Base-by-base conservation (phyloP, 2,797 vertebrate genomes). In the Spinibarbus caldwelli region DNA sequence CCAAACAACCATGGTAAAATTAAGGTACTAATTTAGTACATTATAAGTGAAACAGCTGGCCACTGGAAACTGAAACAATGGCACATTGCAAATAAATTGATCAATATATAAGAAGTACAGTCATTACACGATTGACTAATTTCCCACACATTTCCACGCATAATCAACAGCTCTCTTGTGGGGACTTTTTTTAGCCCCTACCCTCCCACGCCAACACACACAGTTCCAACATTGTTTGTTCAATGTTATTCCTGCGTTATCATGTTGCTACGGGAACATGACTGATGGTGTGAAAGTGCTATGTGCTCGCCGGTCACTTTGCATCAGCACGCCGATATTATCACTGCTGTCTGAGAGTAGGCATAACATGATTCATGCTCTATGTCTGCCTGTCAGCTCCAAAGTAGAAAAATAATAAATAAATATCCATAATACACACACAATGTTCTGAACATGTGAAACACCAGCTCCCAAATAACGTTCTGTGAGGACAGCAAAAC, bases 161-260 rank as follows among this genome's bases (percentile, higher is more conserved):
- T 86, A 85, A 87, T 88, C 83, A 86, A 38, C 57, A 64, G 68
- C 71, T 78, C 62, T 85, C 73, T 68, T n/a, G 23, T 34, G 67
- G 52, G 77, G 67, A 67, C 80, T 89, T 88, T 89, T 90, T 88
- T 87, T 89, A 91, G 87, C 59, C 31, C 7, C 57, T 75, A 70
- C 79, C 83, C 75, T 88, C 88, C 88, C 79, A 77, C 75, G 19
- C 66, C 80, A 81, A 83, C 34, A 86, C n/a, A n/a, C 80, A 81
- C 68, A 72, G 85, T 75, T 88, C 76, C 79, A 82, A 77, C 81
- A 86, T 84, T 90, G 89, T 90, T 89, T 89, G 87, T 86, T 87
- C 86, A 88, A 88, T 87, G 85, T 88, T 90, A 89, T 88, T 85
- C 86, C 78, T 85, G 82, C 85, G 72, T 91, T 90, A 91, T 91